These are phyloP conservation scores for Lagria hirta DNA, from an alignment of 2,888 invertebrate genomes.

Conservation along the genomic window DNA sequence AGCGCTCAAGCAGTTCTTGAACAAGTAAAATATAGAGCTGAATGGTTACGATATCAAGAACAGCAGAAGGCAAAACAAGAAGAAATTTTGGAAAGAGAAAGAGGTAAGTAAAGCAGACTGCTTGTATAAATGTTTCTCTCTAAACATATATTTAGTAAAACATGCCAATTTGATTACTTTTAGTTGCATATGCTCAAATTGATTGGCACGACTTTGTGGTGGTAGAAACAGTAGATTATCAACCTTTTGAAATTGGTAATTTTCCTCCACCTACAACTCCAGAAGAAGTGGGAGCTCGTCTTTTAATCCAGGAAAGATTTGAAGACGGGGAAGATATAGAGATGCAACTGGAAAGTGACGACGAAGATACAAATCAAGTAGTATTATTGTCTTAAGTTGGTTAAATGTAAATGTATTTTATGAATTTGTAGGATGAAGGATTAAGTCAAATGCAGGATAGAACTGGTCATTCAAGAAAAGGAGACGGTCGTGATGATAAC, in stretches of 20 bases:
- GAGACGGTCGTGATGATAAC: conserved; percentile 55
- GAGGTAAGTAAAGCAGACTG: too few relatives aligned
- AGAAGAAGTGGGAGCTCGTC: conserved; percentile 93
- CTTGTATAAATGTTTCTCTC: too few relatives aligned
- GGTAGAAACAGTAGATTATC: conserved; percentile 99
- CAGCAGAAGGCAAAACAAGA: conserved; percentile 90
- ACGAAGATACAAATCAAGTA: conserved; percentile 54
- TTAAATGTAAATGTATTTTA: conserved; percentile 1
- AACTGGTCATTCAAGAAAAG: conserved; percentile 57
- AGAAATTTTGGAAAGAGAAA: conserved; percentile 91
- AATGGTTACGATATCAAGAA: conserved; percentile 96
- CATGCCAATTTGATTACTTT: conserved; percentile 33
- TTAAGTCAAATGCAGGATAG: conserved; percentile 70
- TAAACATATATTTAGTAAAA: too few relatives aligned
- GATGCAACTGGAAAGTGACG: conserved; percentile 88
- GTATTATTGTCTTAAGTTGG: conserved; percentile 7
- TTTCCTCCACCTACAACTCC: conserved; percentile 98
- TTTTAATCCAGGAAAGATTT: conserved; percentile 83
- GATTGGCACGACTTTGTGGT: conserved; percentile 99
- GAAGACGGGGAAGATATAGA: conserved; percentile 82
- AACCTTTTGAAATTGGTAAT: conserved; percentile 92
- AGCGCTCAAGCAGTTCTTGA: conserved; percentile 72
- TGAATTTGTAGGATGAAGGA: conserved; percentile 53
- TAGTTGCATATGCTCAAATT: conserved; percentile 92
- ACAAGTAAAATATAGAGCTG: conserved; percentile 91